These are phyloP conservation scores for Cheiracanthium punctorium DNA, from an alignment of 2,888 invertebrate genomes.

Conservation along the genomic window DNA sequence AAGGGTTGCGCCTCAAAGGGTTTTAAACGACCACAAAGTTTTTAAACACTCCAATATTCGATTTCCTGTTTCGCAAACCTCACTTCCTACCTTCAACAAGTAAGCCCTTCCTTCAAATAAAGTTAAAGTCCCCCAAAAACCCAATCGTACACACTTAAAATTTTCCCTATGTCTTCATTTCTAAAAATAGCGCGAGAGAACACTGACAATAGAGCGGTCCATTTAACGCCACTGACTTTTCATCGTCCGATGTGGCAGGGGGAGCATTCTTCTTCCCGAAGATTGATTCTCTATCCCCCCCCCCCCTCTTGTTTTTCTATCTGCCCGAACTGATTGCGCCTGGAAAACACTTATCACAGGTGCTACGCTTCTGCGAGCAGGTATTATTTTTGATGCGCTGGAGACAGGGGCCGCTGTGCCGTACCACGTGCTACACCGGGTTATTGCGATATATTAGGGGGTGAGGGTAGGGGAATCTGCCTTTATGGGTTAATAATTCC, in stretches of 20 bases:
- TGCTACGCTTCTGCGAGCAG: conserved; percentile 30
- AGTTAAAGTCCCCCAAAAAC: not conserved
- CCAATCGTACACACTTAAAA: not conserved
- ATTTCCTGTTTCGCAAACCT: no score
- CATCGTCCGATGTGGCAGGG: not conserved
- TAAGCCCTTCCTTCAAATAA: not conserved
- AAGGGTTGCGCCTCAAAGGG: no score
- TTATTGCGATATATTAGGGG: not conserved
- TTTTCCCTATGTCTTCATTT: not conserved
- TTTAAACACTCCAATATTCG: no score
- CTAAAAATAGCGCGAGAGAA: not conserved
- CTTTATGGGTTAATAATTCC: not conserved
- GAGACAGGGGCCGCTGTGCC: not conserved
- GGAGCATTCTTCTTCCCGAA: not conserved
- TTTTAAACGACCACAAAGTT: no score
- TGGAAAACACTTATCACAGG: conserved; percentile 51
- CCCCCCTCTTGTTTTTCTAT: not conserved
- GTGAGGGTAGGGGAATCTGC: not conserved
- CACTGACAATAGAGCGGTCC: not conserved
- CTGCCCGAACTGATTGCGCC: conserved; percentile 59
- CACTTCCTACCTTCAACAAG: not conserved
- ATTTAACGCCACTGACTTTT: conserved; percentile 1
- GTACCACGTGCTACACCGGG: not conserved
- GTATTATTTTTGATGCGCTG: conserved; percentile 22
- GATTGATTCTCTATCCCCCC: no score